These are phyloP conservation scores for Dermolepida albohirtum DNA, from an alignment of 2,888 invertebrate species.

Conservation along the genomic window DNA sequence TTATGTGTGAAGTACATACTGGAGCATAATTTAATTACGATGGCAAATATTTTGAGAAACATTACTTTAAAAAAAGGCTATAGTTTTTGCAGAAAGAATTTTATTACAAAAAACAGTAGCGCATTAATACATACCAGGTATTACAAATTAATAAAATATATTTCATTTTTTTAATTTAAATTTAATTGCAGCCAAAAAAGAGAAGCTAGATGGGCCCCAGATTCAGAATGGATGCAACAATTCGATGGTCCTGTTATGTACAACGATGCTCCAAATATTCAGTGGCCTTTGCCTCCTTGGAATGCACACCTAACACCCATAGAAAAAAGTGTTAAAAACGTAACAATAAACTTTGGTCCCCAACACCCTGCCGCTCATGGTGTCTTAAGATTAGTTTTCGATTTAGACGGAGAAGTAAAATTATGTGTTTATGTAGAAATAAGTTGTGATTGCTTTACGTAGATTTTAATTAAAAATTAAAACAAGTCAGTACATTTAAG, in stretches of 20 bases:
- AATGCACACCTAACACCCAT: conserved; percentile 71
- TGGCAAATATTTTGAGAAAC: too few species aligned
- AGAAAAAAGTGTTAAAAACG: conserved; percentile 87
- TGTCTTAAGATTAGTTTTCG: conserved; percentile 86
- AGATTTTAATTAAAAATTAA: too few species aligned
- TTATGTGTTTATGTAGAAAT: conserved; percentile 15
- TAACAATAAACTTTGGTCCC: conserved; percentile 91
- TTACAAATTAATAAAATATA: neutral
- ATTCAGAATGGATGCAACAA: conserved; percentile 77
- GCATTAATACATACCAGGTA: conserved; percentile 62
- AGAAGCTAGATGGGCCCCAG: conserved; percentile 82
- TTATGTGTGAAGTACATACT: too few species aligned
- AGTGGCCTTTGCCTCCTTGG: conserved; percentile 75
- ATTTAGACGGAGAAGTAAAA: conserved; percentile 83
- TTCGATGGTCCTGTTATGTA: conserved; percentile 81
- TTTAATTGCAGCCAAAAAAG: conserved; percentile 63
- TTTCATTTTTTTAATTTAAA: conserved; percentile 52
- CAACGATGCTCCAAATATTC: conserved; percentile 74
- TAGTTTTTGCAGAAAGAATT: too few species aligned
- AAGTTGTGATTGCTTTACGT: too few species aligned
- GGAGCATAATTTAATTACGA: too few species aligned
- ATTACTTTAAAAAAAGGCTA: too few species aligned
- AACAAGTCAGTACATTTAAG: too few species aligned
- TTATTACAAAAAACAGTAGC: conserved; percentile 56
- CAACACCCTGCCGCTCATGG: conserved; percentile 97